Percentiles rank a stretch among this genome's conserved stretches.
phyloP scores from a whole-genome alignment of 2,113 vertebrate genomes.

The Apeltes quadracus region DNA sequence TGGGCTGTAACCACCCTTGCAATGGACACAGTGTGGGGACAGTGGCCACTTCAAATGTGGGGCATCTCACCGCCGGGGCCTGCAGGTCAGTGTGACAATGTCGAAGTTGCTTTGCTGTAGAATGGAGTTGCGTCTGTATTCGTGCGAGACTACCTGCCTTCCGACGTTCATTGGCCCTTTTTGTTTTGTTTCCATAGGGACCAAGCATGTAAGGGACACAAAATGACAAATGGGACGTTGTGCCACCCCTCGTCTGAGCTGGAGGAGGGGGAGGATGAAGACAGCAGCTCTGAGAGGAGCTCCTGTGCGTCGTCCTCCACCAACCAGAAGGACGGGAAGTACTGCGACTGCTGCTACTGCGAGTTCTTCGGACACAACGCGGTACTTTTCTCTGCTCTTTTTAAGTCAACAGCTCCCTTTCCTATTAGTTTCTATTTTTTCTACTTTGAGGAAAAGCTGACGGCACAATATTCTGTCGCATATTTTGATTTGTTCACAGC shows the following conservation, averaged over 20 bases:
- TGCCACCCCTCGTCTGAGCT: conserved; percentile 90
- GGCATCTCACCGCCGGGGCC: conserved; percentile 83
- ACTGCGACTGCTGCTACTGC: conserved; percentile 99
- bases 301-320: conserved; percentile 97
- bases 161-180: not conserved
- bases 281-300: conserved; percentile 98
- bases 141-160: not conserved
- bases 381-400: conserved; percentile 78
- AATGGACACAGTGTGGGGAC: conserved; percentile 90
- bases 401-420: not conserved
- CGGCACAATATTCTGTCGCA: not conserved
- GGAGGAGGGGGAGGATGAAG: conserved; percentile 96
- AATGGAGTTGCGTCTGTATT: not conserved
- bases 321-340: conserved; percentile 97
- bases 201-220: conserved; percentile 95
- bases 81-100: conserved; percentile 86
- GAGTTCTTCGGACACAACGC: conserved; percentile 99
- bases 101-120: not conserved
- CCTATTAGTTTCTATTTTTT: not conserved
- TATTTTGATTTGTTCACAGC: conserved; percentile 76
- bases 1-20: conserved; percentile 92
- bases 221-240: conserved; percentile 89
- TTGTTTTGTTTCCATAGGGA: conserved; percentile 81
- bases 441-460: not conserved
- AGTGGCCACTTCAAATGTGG: conserved; percentile 80